Evolutionary conservation across 2,888 invertebrate genomes (phyloP).

Genomic region (Plusia festucae): DNA sequence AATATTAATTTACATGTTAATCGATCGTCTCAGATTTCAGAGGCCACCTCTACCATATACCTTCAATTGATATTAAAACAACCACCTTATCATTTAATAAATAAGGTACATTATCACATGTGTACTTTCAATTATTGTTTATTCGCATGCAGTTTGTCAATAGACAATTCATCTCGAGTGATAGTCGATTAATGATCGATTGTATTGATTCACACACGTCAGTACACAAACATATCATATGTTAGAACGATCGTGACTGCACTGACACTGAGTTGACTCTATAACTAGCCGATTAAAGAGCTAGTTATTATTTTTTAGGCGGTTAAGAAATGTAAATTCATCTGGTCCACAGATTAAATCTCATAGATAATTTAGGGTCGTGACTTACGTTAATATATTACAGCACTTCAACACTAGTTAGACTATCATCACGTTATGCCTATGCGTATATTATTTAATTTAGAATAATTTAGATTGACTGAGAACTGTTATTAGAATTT

Average conservation of each 20-base stretch:
- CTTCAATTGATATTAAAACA: constrained; percentile 1
- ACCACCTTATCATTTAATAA: constrained; percentile 3
- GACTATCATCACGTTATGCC: constrained; percentile 13
- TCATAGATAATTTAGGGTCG: constrained; percentile 33
- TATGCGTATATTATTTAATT: constrained; percentile 21
- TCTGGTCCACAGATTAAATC: constrained; percentile 37
- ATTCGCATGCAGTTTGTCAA: constrained; percentile 64
- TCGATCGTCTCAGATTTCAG: constrained; percentile 64
- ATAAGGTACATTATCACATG: constrained; percentile 51
- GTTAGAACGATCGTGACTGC: constrained; percentile 67
- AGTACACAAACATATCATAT: constrained; percentile 48
- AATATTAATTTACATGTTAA: constrained; percentile 77
- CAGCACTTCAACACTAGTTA: constrained; percentile 17
- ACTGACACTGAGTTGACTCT: constrained; percentile 68
- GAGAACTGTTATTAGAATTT: not conserved
- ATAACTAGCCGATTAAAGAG: constrained; percentile 50
- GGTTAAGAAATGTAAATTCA: constrained; percentile 52
- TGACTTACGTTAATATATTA: constrained; percentile 42
- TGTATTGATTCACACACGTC: constrained; percentile 61
- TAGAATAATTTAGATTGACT: constrained; percentile 10
- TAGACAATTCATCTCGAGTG: constrained; percentile 64
- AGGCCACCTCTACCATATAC: constrained; percentile 46
- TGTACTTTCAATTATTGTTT: constrained; percentile 29
- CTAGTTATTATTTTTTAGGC: constrained; percentile 54
- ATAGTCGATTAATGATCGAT: constrained; percentile 70